Evolutionary conservation across 2,888 invertebrate species (phyloP).

Genomic region (Trypoxylon attenuatum): DNA sequence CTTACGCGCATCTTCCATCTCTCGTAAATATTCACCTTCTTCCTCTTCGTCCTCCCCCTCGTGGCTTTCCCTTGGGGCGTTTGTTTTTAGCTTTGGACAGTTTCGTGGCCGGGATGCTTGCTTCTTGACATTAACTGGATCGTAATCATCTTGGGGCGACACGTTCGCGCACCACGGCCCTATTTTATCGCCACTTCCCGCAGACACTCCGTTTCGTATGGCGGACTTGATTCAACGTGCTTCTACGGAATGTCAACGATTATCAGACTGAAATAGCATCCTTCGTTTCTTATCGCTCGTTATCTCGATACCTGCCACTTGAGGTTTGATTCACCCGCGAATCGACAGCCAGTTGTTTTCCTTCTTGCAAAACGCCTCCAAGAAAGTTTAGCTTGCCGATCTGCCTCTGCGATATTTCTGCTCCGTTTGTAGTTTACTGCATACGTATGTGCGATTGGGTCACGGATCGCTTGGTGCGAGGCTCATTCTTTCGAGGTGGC

Average conservation of each 20-base stretch:
- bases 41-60: not conserved
- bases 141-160: not conserved
- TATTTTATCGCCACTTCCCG: slow-evolving; percentile 12
- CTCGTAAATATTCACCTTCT: too few relatives aligned
- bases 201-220: not conserved
- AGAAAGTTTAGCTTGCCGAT: too few relatives aligned
- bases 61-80: not conserved
- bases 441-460: too few relatives aligned
- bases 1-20: too few relatives aligned
- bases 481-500: too few relatives aligned
- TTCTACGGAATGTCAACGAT: slow-evolving; percentile 29
- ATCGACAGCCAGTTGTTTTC: too few relatives aligned
- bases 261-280: not conserved
- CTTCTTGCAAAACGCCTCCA: too few relatives aligned
- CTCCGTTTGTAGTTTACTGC: too few relatives aligned
- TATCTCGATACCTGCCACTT: not conserved
- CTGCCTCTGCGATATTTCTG: too few relatives aligned
- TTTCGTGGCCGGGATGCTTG: not conserved
- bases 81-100: not conserved
- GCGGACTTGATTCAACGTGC: not conserved
- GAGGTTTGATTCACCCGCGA: too few relatives aligned
- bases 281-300: slow-evolving; percentile 1
- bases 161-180: slow-evolving; percentile 5
- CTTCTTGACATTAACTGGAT: not conserved
- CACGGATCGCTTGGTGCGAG: too few relatives aligned